A percentile compares a stretch with the other conserved stretches of the same genome.
These are phyloP conservation scores for Natator depressus DNA, from an alignment of 2,113 vertebrate genomes.

Conservation along the genomic window DNA sequence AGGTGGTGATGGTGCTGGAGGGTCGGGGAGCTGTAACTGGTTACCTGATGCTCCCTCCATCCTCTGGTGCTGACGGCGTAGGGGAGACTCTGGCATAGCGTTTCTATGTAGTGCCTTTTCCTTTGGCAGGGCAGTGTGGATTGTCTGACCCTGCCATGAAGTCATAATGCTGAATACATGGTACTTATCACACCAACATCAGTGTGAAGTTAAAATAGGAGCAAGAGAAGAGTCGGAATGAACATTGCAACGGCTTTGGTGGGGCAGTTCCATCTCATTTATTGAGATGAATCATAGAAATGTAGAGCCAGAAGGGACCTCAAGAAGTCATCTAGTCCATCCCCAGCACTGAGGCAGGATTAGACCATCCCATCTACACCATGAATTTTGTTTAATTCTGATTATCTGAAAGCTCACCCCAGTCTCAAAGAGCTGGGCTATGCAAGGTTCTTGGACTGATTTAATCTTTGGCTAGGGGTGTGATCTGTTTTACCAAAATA, in stretches of 20 bases:
- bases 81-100: no score
- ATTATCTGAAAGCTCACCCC: background rate
- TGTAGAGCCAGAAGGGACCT: background rate
- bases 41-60: background rate
- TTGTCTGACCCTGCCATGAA: background rate
- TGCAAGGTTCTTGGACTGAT: background rate
- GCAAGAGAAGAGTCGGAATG: background rate
- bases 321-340: background rate
- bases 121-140: background rate
- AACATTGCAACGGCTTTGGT: background rate
- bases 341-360: background rate
- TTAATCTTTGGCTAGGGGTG: background rate
- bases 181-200: background rate
- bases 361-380: background rate
- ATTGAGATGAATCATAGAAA: background rate
- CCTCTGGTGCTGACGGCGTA: background rate
- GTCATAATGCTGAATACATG: background rate
- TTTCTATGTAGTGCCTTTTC: background rate
- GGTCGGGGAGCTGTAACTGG: background rate
- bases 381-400: background rate
- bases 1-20: background rate
- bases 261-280: background rate
- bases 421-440: background rate
- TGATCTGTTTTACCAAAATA: background rate
- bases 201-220: background rate